Percentiles rank a stretch among this genome's conserved stretches.
Conservation (phyloP, 2,113 vertebrate genomes). For the Callipepla squamata region DNA sequence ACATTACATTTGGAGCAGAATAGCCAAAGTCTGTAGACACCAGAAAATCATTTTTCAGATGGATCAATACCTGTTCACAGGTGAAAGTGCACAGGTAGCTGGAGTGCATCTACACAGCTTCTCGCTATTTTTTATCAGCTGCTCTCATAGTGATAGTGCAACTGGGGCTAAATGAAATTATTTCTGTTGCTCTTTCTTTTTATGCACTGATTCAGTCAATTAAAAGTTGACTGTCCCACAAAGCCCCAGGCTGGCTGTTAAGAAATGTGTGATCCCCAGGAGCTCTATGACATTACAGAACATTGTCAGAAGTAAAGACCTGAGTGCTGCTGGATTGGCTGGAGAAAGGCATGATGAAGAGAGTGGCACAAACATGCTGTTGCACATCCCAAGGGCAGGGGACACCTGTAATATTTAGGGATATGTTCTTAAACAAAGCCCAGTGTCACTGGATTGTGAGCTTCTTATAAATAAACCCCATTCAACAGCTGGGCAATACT, state of each 20-base stretch:
- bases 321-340: not conserved
- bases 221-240: slow-evolving; percentile 25
- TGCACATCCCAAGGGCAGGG: not conserved
- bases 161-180: not conserved
- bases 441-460: not conserved
- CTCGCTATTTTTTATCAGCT: not conserved
- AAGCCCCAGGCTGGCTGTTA: not conserved
- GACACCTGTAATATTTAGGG: not conserved
- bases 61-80: not conserved
- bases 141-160: slow-evolving; percentile 34
- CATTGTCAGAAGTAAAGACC: not conserved
- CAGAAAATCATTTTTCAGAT: not conserved
- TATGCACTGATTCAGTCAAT: not conserved
- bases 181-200: not conserved
- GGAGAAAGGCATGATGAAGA: not conserved
- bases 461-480: not conserved
- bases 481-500: not conserved
- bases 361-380: not conserved
- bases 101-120: not conserved
- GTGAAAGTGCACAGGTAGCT: not conserved
- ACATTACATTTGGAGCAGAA: not conserved
- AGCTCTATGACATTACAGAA: not conserved
- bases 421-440: not conserved
- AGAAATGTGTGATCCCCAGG: not conserved
- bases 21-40: not conserved